Percentiles rank a stretch among this genome's conserved stretches.
Evolutionary conservation across 2,888 invertebrate genomes (phyloP).

Genomic region (Polymixis flavicincta): DNA sequence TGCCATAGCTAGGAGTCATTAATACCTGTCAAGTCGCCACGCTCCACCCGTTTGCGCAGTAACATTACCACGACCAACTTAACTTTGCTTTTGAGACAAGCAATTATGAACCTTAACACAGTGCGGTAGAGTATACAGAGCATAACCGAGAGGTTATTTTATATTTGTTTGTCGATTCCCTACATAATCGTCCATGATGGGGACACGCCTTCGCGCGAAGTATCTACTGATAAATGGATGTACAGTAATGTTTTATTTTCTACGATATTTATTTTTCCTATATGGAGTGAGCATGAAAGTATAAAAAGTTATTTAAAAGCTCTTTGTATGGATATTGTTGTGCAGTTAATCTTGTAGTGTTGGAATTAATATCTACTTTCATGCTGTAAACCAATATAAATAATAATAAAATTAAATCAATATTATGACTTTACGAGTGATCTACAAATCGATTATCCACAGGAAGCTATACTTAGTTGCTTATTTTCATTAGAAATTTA

Average conservation of each 20-base stretch:
- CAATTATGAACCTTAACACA: constrained; percentile 66
- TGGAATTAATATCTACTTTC: neutral
- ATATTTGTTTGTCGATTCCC: constrained; percentile 52
- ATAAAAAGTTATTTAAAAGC: constrained; percentile 6
- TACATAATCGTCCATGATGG: constrained; percentile 57
- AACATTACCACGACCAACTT: constrained; percentile 74
- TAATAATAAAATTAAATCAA: too few species aligned
- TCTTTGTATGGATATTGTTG: neutral
- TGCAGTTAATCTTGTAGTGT: neutral
- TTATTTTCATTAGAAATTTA: neutral
- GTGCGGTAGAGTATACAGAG: constrained; percentile 25
- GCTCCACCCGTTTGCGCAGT: constrained; percentile 85
- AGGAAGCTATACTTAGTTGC: neutral
- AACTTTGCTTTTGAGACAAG: constrained; percentile 19
- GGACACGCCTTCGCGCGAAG: constrained; percentile 60
- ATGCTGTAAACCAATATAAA: neutral
- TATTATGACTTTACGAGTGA: neutral
- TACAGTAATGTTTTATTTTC: constrained; percentile 42
- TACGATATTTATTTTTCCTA: constrained; percentile 32
- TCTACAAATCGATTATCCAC: neutral
- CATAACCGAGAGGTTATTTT: constrained; percentile 35
- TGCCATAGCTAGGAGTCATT: constrained; percentile 78
- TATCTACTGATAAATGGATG: constrained; percentile 54
- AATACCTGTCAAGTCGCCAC: constrained; percentile 82
- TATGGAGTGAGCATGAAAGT: neutral